Base-by-base conservation (phyloP, 1,140 invertebrate genomes). In the Nephotettix cincticeps region DNA sequence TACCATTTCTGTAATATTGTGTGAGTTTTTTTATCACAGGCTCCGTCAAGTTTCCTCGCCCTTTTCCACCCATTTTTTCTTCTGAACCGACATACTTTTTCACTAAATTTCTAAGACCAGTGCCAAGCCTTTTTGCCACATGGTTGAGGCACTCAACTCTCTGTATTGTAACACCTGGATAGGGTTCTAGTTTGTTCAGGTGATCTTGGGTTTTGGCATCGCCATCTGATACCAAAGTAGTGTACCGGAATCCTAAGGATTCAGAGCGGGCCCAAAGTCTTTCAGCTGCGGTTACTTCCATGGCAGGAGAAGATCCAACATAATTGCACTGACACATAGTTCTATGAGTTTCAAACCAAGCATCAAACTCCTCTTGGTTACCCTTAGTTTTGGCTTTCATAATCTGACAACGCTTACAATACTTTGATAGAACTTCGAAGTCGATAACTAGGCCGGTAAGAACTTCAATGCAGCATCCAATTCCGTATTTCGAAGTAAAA, bases 131-230 rank as follows among this genome's bases (percentile, higher is more conserved):
- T 69, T 78, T 78, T 45, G 56, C 61, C 13, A 77, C 74, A 68
- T 78, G 77, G 70, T 78, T 78, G 2, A 78, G 19, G 25, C 78
- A 79, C 63, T 79, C 76, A 70, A 75, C 73, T 72, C 76, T 76
- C 21, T 43, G 43, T 25, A 78, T 72, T 36, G 30, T 2, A 30
- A 65, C 32, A 32, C 21, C 21, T 64, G 69, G 27, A 66, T 78
- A 78, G 9, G 74, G 29, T 47, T 75, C 67, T n/a, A 75, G 56
- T 11, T 61, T 68, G 9, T 63, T 28, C 21, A 79, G 63, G 51
- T 74, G 72, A 19, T 68, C 67, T 40, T 72, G 72, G 1, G 77
- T 71, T 67, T 77, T 76, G 3, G 73, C 71, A 68, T 78, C 77
- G 11, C 77, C 76, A 72, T 78, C 76, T 28, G 72, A 75, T 0